Percentiles rank a stretch among this genome's conserved stretches.
phyloP scores from a whole-genome alignment of 2,113 vertebrate genomes.

The Paradisaea rubra region DNA sequence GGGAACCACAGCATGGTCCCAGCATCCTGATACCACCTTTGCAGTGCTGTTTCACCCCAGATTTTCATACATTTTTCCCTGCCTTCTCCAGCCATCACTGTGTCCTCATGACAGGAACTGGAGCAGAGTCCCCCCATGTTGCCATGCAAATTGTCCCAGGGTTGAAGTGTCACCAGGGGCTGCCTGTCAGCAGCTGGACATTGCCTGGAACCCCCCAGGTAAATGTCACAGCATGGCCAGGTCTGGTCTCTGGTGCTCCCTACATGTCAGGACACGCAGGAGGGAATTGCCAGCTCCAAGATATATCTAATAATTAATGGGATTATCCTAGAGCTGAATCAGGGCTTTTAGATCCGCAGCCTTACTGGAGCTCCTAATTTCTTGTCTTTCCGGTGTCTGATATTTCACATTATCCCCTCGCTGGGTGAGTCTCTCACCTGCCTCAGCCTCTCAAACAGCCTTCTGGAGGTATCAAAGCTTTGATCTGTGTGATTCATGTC shows the following conservation, averaged over 20 bases:
- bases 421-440: neutral
- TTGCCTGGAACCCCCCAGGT: neutral
- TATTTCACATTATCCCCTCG: neutral
- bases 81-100: neutral
- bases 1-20: neutral
- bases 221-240: neutral
- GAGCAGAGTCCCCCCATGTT: neutral
- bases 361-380: neutral
- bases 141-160: neutral
- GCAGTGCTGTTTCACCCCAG: neutral
- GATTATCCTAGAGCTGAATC: neutral
- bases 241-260: neutral
- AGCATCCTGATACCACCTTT: neutral
- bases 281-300: neutral
- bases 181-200: neutral
- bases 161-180: neutral
- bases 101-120: neutral
- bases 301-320: fast-evolving
- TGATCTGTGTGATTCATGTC: neutral
- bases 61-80: neutral
- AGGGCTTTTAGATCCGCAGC: neutral
- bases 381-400: neutral
- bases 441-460: neutral
- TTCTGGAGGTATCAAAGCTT: neutral
- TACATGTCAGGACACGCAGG: neutral